These are phyloP conservation scores for Cyanoliseus patagonus DNA, from an alignment of 2,113 vertebrate genomes.

Conservation along the genomic window DNA sequence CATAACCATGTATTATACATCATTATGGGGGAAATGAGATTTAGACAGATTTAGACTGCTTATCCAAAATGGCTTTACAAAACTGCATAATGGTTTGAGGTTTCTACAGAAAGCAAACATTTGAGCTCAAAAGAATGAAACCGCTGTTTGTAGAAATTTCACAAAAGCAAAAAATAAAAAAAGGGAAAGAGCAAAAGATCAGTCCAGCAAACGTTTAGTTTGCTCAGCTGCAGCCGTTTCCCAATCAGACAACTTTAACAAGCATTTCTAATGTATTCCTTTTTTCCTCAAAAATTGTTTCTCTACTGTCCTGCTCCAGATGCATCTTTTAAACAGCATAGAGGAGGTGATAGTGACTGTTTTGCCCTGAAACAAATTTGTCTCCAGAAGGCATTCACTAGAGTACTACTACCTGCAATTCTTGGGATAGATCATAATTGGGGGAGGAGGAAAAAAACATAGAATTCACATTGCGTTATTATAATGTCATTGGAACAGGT, in stretches of 20 bases:
- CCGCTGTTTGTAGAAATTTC: not conserved
- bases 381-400: not conserved
- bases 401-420: not conserved
- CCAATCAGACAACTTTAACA: not conserved
- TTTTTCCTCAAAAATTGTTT: not conserved
- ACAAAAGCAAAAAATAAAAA: not conserved
- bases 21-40: slow-evolving; percentile 34
- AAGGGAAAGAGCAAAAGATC: not conserved
- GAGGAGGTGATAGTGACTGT: not conserved
- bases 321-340: not conserved
- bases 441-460: not conserved
- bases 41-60: slow-evolving; percentile 15
- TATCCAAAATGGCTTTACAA: slow-evolving; percentile 46
- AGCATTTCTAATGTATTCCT: not conserved
- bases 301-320: not conserved
- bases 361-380: not conserved
- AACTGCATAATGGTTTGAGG: slow-evolving; percentile 7
- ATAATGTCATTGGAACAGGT: not conserved
- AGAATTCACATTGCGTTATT: not conserved
- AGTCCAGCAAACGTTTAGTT: not conserved
- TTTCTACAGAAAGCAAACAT: slow-evolving; percentile 15
- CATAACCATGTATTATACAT: slow-evolving; percentile 29
- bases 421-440: not conserved
- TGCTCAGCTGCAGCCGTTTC: not conserved
- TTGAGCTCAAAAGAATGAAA: not conserved